A percentile compares a stretch with the other conserved stretches of the same genome.
Evolutionary conservation across 2,797 vertebrate genomes (phyloP).

Genomic region (Trachops cirrhosus): DNA sequence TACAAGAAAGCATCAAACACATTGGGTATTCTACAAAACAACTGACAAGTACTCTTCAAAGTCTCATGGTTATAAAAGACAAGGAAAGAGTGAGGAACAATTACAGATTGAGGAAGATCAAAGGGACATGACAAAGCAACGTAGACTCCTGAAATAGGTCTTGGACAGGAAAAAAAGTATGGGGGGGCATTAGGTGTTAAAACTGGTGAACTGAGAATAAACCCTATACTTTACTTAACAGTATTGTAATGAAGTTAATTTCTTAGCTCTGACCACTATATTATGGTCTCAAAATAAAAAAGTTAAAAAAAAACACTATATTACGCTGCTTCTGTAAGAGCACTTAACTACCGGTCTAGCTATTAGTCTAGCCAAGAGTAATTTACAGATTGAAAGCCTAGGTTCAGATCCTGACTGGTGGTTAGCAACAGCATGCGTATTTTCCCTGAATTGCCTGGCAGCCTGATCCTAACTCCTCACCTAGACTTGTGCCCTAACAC

Average conservation of each 20-base stretch:
- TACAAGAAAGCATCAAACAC: not conserved
- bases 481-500: not conserved
- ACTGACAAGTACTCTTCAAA: not conserved
- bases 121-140: not conserved
- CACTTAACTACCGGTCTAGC: not conserved
- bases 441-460: not conserved
- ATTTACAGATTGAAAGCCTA: not conserved
- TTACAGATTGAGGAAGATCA: not conserved
- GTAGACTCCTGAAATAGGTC: not conserved
- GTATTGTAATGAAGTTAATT: not conserved
- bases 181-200: not conserved
- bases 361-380: not conserved
- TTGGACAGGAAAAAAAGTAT: not conserved
- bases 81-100: not conserved
- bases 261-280: constrained; percentile 1
- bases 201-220: not conserved
- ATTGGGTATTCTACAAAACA: not conserved
- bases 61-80: not conserved
- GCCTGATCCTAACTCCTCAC: not conserved
- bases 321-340: not conserved
- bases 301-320: not conserved
- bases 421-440: not conserved
- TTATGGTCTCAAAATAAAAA: not conserved
- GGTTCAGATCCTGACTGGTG: not conserved
- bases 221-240: not conserved